Evolutionary conservation across 2,888 invertebrate species (phyloP).

Genomic region (Drosophila affinis): DNA sequence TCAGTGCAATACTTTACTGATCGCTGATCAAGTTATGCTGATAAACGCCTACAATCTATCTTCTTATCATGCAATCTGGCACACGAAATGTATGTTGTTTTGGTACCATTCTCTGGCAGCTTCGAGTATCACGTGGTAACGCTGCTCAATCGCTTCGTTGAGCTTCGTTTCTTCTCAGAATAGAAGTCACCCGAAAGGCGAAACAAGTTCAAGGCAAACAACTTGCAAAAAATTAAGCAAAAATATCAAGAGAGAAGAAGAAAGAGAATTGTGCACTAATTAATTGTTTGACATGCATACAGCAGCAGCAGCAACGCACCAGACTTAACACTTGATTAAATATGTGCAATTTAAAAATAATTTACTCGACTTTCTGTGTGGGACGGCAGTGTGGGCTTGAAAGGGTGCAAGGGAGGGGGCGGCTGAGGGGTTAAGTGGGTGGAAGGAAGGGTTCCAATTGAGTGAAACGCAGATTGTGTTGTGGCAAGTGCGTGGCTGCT

Average conservation of each 20-base stretch:
- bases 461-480: constrained; percentile 44
- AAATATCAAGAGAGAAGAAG: background rate
- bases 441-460: background rate
- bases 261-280: constrained; percentile 32
- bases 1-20: too few species aligned
- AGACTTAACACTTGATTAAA: constrained; percentile 68
- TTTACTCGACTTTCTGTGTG: constrained; percentile 18
- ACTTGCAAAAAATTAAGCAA: background rate
- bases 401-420: background rate
- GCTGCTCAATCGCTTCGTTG: background rate
- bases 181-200: too few species aligned
- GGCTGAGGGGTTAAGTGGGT: background rate
- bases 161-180: background rate
- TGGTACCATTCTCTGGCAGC: too few species aligned
- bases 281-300: constrained; percentile 45
- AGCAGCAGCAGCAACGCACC: constrained; percentile 11
- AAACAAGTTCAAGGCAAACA: constrained; percentile 19
- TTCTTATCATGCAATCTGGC: too few species aligned
- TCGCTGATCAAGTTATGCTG: too few species aligned
- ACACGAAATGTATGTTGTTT: too few species aligned
- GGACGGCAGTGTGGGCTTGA: too few species aligned
- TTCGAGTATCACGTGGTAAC: too few species aligned
- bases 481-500: constrained; percentile 37
- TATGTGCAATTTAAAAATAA: constrained; percentile 65
- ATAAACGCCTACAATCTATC: too few species aligned